Percentiles rank a stretch among this genome's conserved stretches.
These are phyloP conservation scores for Tiliacea aurago DNA, from an alignment of 2,888 invertebrate genomes.

Conservation along the genomic window DNA sequence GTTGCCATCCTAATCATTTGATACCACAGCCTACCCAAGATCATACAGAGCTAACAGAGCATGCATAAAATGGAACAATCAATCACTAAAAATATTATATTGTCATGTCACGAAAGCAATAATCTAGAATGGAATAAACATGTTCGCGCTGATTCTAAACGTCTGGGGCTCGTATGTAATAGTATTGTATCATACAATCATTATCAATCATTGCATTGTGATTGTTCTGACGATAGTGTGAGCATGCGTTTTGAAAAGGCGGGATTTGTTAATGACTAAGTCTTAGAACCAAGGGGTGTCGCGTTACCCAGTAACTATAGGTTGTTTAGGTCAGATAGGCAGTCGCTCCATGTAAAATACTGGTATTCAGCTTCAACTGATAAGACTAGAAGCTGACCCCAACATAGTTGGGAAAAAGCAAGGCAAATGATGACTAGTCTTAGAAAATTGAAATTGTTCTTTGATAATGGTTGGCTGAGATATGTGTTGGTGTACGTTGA, in stretches of 20 bases:
- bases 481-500: too few species aligned
- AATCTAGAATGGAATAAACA: slow-evolving; percentile 51
- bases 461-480: background rate
- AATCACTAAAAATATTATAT: slow-evolving; percentile 6
- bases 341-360: too few species aligned
- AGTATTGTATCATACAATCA: slow-evolving; percentile 56
- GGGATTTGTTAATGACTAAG: slow-evolving; percentile 13
- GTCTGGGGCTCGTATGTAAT: slow-evolving; percentile 54
- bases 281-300: too few species aligned
- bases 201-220: slow-evolving; percentile 59
- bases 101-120: slow-evolving; percentile 34
- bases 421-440: background rate
- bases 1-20: background rate
- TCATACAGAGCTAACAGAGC: background rate
- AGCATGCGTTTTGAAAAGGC: slow-evolving; percentile 24
- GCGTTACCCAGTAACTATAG: too few species aligned
- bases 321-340: too few species aligned
- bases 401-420: background rate
- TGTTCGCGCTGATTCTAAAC: slow-evolving; percentile 45
- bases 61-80: slow-evolving; percentile 9
- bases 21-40: background rate
- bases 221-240: slow-evolving; percentile 30
- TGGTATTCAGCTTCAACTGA: background rate
- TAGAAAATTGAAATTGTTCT: background rate
- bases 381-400: background rate